Conservation (phyloP, 2,888 invertebrate genomes). For the Adineta ricciae region DNA sequence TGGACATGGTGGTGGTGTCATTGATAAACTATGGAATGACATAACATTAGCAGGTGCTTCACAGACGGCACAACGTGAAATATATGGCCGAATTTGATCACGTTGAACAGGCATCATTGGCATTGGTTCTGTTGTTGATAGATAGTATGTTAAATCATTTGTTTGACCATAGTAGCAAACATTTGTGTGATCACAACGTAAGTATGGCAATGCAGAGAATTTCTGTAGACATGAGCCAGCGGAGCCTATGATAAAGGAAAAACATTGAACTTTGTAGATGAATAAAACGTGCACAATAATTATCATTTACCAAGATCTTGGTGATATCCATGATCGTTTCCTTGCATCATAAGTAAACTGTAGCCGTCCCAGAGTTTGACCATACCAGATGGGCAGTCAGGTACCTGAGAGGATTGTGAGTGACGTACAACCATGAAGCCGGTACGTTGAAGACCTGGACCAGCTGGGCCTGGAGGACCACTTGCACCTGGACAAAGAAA, state of each 20-base stretch:
- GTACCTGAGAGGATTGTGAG: slow-evolving; percentile 70
- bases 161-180: slow-evolving; percentile 90
- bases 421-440: slow-evolving; percentile 54
- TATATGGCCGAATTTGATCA: slow-evolving; percentile 69
- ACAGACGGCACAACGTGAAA: slow-evolving; percentile 84
- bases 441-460: slow-evolving; percentile 21
- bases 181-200: slow-evolving; percentile 85
- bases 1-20: slow-evolving; percentile 72
- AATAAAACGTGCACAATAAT: no score
- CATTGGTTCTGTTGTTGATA: slow-evolving; percentile 75
- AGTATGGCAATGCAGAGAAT: slow-evolving; percentile 90
- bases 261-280: no score
- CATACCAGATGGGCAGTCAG: slow-evolving; percentile 71
- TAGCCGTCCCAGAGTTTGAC: slow-evolving; percentile 84
- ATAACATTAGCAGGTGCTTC: slow-evolving; percentile 74
- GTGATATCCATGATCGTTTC: slow-evolving; percentile 85
- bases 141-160: slow-evolving; percentile 90
- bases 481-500: neutral
- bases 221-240: slow-evolving; percentile 84
- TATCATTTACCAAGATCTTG: slow-evolving; percentile 68
- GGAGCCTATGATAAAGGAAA: slow-evolving; percentile 53
- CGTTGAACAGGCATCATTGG: slow-evolving; percentile 55
- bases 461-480: slow-evolving; percentile 31
- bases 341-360: slow-evolving; percentile 82
- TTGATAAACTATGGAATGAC: slow-evolving; percentile 84